A percentile compares a stretch with the other conserved stretches of the same genome.
These are phyloP conservation scores for Borostomias antarcticus DNA, from an alignment of 2,797 vertebrate species.

Conservation along the genomic window DNA sequence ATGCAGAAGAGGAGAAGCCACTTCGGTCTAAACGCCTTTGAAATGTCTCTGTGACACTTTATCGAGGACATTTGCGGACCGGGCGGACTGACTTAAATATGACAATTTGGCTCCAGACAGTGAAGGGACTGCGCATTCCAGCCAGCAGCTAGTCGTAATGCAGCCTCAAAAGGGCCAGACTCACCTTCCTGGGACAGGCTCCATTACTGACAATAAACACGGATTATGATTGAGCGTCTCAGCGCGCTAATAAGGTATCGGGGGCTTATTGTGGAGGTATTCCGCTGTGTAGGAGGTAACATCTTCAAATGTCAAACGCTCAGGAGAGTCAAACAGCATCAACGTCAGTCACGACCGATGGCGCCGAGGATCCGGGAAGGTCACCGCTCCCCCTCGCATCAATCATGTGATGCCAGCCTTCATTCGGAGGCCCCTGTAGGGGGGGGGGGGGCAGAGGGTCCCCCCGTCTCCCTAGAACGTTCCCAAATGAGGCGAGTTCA, in stretches of 20 bases:
- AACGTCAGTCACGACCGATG: constrained; percentile 53
- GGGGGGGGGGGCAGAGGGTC: constrained; percentile 32
- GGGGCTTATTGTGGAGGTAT: constrained; percentile 23
- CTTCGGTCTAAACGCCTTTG: no score
- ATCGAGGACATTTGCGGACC: no score
- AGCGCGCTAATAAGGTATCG: constrained; percentile 52
- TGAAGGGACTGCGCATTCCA: no score
- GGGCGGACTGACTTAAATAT: no score
- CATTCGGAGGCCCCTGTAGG: constrained; percentile 42
- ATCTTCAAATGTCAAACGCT: constrained; percentile 58
- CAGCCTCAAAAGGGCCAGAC: no score
- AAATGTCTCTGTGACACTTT: no score
- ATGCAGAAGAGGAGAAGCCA: no score
- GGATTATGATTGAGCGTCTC: constrained; percentile 40
- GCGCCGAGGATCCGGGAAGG: constrained; percentile 59
- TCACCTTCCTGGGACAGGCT: no score
- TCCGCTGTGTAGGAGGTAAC: constrained; percentile 45
- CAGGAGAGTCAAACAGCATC: constrained; percentile 46
- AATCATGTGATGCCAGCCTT: constrained; percentile 61
- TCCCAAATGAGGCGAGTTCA: constrained; percentile 55
- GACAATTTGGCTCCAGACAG: no score
- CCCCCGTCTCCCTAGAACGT: constrained; percentile 36
- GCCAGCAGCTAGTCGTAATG: no score
- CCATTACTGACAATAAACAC: no score
- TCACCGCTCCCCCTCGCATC: constrained; percentile 64